Percentiles rank a stretch among this genome's conserved stretches.
Evolutionary conservation across 2,888 invertebrate genomes (phyloP).

Genomic region (Phragmatobia fuliginosa): DNA sequence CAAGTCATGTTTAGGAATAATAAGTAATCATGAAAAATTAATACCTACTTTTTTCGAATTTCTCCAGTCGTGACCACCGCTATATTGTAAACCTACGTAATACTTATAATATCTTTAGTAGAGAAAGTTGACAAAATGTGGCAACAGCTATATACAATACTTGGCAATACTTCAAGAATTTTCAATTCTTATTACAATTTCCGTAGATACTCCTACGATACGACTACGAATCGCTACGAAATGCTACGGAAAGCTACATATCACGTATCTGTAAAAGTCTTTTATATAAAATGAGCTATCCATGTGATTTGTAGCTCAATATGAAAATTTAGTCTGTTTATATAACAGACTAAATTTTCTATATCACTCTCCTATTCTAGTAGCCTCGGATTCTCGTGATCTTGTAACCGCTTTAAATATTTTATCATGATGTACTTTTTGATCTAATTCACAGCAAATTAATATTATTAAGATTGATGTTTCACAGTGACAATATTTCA

Average conservation of each 20-base stretch:
- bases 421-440: constrained; percentile 44
- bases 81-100: no score
- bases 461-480: constrained; percentile 11
- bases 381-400: constrained; percentile 28
- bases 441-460: constrained; percentile 27
- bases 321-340: constrained; percentile 47
- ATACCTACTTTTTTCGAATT: no score
- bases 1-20: no score
- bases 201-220: constrained; percentile 20
- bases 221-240: constrained; percentile 26
- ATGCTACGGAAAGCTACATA: constrained; percentile 12
- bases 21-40: no score
- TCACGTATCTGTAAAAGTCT: constrained; percentile 17
- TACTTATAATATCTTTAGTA: not conserved
- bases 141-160: not conserved
- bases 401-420: constrained; percentile 43
- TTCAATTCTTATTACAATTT: not conserved
- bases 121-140: not conserved
- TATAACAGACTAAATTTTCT: constrained; percentile 37
- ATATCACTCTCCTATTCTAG: not conserved
- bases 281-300: constrained; percentile 30
- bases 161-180: not conserved
- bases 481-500: no score
- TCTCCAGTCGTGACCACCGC: no score
- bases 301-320: constrained; percentile 45